Evolutionary conservation across 2,797 vertebrate species (phyloP).

Genomic region (Thalassophryne amazonica): DNA sequence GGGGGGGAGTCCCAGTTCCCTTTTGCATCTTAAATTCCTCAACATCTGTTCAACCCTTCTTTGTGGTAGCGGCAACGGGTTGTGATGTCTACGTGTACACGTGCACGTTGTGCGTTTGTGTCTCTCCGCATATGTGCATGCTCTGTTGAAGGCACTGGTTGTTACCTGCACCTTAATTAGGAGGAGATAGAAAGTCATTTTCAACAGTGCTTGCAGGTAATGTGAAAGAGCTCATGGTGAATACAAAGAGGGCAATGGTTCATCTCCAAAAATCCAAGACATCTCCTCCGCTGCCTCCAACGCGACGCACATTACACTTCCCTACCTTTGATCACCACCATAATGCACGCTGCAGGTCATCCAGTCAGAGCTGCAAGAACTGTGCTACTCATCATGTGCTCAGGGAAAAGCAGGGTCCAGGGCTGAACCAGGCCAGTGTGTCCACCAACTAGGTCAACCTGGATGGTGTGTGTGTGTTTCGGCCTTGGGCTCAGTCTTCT

Average conservation of each 20-base stretch:
- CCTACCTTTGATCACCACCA: constrained; percentile 25
- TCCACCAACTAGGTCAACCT: constrained; percentile 50
- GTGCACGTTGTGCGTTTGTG: constrained; percentile 30
- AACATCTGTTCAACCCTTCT: constrained; percentile 86
- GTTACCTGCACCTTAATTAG: constrained; percentile 76
- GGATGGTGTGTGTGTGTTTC: constrained; percentile 17
- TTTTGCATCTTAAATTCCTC: constrained; percentile 88
- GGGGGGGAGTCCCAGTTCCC: constrained; percentile 74
- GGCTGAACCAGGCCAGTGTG: not conserved
- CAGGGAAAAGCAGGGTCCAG: not conserved
- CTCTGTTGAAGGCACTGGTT: constrained; percentile 68
- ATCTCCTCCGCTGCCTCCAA: constrained; percentile 10
- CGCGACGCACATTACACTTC: constrained; percentile 37
- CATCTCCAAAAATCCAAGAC: constrained; percentile 26
- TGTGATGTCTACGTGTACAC: constrained; percentile 45
- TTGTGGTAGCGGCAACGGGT: constrained; percentile 57
- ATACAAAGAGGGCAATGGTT: constrained; percentile 38
- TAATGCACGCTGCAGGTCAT: not conserved
- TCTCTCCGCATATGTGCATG: constrained; percentile 58
- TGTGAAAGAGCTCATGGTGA: constrained; percentile 28
- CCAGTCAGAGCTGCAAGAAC: not conserved
- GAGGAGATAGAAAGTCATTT: constrained; percentile 65
- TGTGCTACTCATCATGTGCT: not conserved
- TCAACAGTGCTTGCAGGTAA: constrained; percentile 63
- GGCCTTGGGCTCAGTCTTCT: constrained; percentile 16